Evolutionary conservation across 2,113 vertebrate genomes (phyloP).

Genomic region (Corythoichthys intestinalis): DNA sequence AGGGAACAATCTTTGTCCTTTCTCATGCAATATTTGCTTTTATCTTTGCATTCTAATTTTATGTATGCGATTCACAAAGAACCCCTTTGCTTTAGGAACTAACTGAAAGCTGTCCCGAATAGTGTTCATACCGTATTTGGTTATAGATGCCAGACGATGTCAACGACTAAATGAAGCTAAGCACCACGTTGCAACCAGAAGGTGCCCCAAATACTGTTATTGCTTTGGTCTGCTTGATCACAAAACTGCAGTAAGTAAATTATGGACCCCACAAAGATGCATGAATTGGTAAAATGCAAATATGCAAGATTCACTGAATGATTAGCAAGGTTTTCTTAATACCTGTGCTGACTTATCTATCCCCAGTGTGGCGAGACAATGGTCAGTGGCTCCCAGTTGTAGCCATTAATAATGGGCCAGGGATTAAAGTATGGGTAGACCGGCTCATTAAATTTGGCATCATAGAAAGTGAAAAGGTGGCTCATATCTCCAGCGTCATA

Average conservation of each 20-base stretch:
- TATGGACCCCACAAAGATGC: too few relatives aligned
- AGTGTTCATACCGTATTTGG: neutral
- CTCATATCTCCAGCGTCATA: constrained; percentile 78
- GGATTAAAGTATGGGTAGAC: constrained; percentile 84
- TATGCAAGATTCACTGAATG: neutral
- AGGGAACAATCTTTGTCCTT: neutral
- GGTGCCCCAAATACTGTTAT: neutral
- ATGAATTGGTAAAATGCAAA: neutral
- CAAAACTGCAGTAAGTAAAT: too few relatives aligned
- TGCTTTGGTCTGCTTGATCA: too few relatives aligned
- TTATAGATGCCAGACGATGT: neutral
- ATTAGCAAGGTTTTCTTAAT: neutral
- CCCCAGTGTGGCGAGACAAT: constrained; percentile 54
- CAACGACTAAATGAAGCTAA: neutral
- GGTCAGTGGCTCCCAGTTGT: constrained; percentile 72
- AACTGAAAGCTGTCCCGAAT: neutral
- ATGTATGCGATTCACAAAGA: neutral
- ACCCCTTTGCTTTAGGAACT: neutral
- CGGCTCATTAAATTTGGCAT: constrained; percentile 58
- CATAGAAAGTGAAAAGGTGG: constrained; percentile 79
- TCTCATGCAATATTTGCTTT: neutral
- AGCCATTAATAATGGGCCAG: constrained; percentile 75
- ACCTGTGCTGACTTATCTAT: neutral
- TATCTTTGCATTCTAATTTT: neutral
- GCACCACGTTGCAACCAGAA: neutral